Conservation (phyloP, 2,888 invertebrate genomes). For the Orchesella flavescens region DNA sequence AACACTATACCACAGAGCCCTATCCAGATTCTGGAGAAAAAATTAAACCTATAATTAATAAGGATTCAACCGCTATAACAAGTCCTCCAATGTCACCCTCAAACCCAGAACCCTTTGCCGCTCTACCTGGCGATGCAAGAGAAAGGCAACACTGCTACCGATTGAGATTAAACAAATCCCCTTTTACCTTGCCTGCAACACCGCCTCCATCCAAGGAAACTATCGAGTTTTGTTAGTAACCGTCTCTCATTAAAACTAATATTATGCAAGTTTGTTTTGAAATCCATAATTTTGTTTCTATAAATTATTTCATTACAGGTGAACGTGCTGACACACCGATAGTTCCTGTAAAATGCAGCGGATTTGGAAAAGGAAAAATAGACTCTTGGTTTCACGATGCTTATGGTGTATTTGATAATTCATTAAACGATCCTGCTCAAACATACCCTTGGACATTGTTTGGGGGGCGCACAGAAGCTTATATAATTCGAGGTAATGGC, state of each 20-base stretch:
- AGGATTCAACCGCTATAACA: neutral
- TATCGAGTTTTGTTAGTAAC: constrained; percentile 10
- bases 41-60: neutral
- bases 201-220: neutral
- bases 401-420: constrained; percentile 10
- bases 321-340: neutral
- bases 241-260: too few species aligned
- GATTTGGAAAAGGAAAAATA: neutral
- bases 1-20: constrained; percentile 15
- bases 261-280: too few species aligned
- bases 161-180: constrained; percentile 4
- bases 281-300: neutral
- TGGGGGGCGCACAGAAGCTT: constrained; percentile 29
- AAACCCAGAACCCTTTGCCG: too few species aligned
- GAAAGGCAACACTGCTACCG: constrained; percentile 33
- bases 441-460: constrained; percentile 39
- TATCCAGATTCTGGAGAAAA: constrained; percentile 41
- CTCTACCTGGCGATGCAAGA: neutral
- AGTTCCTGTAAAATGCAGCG: constrained; percentile 1
- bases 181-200: neutral
- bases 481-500: constrained; percentile 26
- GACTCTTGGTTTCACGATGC: constrained; percentile 16
- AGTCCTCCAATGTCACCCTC: too few species aligned
- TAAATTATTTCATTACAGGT: too few species aligned
- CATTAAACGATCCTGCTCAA: neutral